Evolutionary conservation across 2,113 vertebrate species (phyloP).

Genomic region (Cyanistes caeruleus): DNA sequence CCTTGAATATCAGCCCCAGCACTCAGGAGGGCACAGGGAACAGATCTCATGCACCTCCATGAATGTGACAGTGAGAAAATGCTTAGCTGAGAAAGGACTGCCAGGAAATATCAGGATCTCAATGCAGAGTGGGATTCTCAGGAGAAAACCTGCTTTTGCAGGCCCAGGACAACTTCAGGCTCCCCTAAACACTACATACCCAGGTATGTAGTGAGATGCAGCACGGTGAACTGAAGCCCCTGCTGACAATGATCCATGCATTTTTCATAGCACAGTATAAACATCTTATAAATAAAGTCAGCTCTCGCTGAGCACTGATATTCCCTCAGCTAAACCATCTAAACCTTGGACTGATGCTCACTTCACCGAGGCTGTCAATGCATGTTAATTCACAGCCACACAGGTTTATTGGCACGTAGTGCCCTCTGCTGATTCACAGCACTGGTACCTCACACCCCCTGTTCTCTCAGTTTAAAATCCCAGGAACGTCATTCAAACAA

Average conservation of each 20-base stretch:
- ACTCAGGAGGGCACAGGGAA: neutral
- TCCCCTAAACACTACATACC: neutral
- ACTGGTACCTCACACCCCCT: neutral
- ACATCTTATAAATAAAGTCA: neutral
- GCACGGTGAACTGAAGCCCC: neutral
- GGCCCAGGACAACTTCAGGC: neutral
- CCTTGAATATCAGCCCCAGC: neutral
- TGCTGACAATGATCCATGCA: neutral
- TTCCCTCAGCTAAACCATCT: neutral
- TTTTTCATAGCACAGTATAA: neutral
- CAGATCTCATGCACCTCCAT: neutral
- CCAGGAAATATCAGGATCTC: neutral
- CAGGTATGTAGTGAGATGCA: neutral
- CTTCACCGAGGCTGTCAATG: neutral
- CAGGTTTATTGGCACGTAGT: neutral
- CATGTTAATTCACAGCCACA: neutral
- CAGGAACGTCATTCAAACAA: rapidly evolving
- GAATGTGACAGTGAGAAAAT: neutral
- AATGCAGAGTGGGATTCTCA: neutral
- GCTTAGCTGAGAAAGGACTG: neutral
- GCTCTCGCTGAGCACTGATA: neutral
- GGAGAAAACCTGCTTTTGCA: neutral
- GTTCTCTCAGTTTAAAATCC: neutral
- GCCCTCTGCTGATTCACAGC: slow-evolving; percentile 52
- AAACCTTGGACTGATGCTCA: neutral